Base-by-base conservation (phyloP, 2,113 vertebrate species). In the Onychorhynchus coronatus region DNA sequence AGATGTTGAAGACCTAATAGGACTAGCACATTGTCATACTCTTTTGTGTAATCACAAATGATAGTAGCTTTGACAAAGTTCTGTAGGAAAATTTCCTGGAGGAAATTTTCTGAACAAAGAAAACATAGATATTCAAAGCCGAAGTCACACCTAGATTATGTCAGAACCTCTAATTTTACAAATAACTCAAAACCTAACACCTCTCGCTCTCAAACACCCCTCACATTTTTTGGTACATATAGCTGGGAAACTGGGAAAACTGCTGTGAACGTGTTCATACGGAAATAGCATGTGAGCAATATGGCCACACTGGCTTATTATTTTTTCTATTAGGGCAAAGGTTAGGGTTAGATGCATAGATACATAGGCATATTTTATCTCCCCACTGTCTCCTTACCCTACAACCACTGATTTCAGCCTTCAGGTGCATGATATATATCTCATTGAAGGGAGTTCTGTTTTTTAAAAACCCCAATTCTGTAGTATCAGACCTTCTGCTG, bases 351-450 rank as follows among this genome's bases (percentile, higher is more conserved):
- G 17, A 15, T 46, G 5, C 33, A 39, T 2, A 46, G 17, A 35
- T 68, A 22, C 31, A 20, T 3, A 39, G 19, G 12, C 30, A 24
- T 13, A 8, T 8, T 28, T 27, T 8, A 41, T 21, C 7, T 58
- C 2, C 44, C 15, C 27, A 8, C 23, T 44, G 2, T 33, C 7
- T 62, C 56, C 24, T 56, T 67, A 35, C 8, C 8, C 31, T 8
- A 30, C 16, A 61, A 7, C 8, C 17, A 21, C 18, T 24, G 14
- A 33, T 75, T 75, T 79, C 5, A n/a, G 9, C 19, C 31, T 80
- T 49, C 15, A 53, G 28, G 11, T 41, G 27, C 17, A 22, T 15
- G 20, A 47, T 12, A 23, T 8, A 17, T 0, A 0, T 18, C 53
- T 42, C 1, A 1, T 3, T 65, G 31, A 73, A 35, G 5, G 22